Evolutionary conservation across 2,797 vertebrate species (phyloP), one percentile per base, ranked within the genome.

Genomic region (Zalophus californianus): DNA sequence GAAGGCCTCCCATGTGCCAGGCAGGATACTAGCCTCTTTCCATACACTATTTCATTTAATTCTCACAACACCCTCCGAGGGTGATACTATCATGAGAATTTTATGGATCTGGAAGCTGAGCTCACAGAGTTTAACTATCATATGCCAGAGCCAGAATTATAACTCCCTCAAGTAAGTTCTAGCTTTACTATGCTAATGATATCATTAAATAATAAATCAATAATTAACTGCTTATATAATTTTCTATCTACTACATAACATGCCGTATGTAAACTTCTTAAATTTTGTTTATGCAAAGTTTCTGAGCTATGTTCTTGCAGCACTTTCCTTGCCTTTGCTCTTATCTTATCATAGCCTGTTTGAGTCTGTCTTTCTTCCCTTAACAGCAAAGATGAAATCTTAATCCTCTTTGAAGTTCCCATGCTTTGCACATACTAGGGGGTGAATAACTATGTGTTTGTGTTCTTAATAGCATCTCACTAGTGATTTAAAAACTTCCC

Each of bases 121-220:
- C n/a, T 93, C 25, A 15, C 15, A 87, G 64, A 96, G 3, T 15
- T 29, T 87, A 91, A 90, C 87, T 35, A 56, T 1, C 60, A 7
- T 64, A 72, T 21, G 29, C 27, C 68, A 91, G 9, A 92, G 12
- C 12, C 68, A 94, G 56, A 91, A 97, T 84, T 92, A 83, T 91
- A 90, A 66, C 1, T 7, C 27, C 15, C 21, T 86, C 68, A 96
- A 35, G 10, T 56, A 5, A 62, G 3, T 68, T 86, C 64, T 83
- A 77, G 50, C 18, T 87, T 86, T 52, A n/a, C 12, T n/a, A 56
- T 3, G 32, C 7, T 94, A 13, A 66, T 58, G 77, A 38, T 18
- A 52, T 84, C 14, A 92, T 38, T 87, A 92, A 97, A 86, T 85
- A 92, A 68, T 21, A 80, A 77, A 75, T 64, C 18, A 58, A 16